phyloP scores from a whole-genome alignment of 2,113 vertebrate genomes.

The Erythrolamprus reginae region DNA sequence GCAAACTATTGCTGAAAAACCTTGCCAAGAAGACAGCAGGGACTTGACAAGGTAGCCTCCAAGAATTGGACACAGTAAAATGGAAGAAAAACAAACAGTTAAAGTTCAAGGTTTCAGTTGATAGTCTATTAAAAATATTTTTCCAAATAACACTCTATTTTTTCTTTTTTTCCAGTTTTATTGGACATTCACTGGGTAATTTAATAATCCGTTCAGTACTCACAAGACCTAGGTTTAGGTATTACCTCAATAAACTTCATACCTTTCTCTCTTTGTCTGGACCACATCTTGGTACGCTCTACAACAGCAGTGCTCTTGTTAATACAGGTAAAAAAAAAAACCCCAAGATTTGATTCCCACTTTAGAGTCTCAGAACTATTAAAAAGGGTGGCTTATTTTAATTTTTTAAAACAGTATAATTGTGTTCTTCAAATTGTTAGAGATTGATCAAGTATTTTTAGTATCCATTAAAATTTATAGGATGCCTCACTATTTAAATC shows the following conservation, averaged over 20 bases:
- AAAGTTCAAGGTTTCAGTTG: slow-evolving; percentile 12
- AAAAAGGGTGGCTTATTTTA: neutral
- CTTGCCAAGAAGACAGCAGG: neutral
- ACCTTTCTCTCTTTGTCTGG: slow-evolving; percentile 97
- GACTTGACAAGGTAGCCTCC: neutral
- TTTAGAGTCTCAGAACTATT: neutral
- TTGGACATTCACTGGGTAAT: slow-evolving; percentile 96
- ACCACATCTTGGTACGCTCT: slow-evolving; percentile 95
- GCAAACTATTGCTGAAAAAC: neutral
- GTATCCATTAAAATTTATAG: neutral
- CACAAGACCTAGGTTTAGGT: slow-evolving; percentile 91
- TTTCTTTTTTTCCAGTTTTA: slow-evolving; percentile 79
- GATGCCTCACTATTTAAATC: neutral
- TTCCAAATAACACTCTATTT: slow-evolving; percentile 18
- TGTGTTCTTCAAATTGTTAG: neutral
- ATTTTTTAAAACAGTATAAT: neutral
- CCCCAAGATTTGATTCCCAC: neutral
- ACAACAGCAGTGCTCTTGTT: slow-evolving; percentile 97
- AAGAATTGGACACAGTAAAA: neutral
- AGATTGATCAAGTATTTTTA: neutral
- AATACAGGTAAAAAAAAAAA: slow-evolving; percentile 83
- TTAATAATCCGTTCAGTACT: slow-evolving; percentile 97
- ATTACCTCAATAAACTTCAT: slow-evolving; percentile 92
- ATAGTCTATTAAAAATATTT: neutral
- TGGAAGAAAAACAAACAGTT: neutral